A percentile compares a stretch with the other conserved stretches of the same genome.
Evolutionary conservation across 2,113 vertebrate genomes (phyloP).

Genomic region (Centropus bengalensis): DNA sequence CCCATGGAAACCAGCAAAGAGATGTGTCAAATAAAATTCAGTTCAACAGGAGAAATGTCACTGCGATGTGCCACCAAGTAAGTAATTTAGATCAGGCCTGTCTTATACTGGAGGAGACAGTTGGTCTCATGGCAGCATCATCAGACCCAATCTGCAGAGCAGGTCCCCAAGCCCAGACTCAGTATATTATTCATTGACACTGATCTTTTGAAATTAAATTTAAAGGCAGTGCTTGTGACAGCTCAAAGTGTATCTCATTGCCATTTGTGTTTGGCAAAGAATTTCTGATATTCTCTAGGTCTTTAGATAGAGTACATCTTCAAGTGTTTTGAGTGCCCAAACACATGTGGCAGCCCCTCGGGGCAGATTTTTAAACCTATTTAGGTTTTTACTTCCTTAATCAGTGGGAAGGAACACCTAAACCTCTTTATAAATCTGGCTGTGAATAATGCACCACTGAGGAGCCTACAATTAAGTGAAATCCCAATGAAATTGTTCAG

Average conservation of each 20-base stretch:
- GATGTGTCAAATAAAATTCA: not conserved
- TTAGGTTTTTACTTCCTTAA: slow-evolving; percentile 37
- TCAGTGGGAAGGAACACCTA: slow-evolving; percentile 37
- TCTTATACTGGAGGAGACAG: not conserved
- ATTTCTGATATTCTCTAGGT: slow-evolving; percentile 1
- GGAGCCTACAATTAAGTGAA: slow-evolving; percentile 6
- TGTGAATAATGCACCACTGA: not conserved
- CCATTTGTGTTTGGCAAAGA: slow-evolving; percentile 19
- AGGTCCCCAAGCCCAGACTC: not conserved
- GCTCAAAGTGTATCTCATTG: slow-evolving; percentile 13
- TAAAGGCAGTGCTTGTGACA: not conserved
- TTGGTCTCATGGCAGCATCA: not conserved
- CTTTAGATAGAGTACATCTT: not conserved
- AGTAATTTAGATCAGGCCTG: not conserved
- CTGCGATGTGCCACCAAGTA: not conserved
- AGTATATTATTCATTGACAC: not conserved
- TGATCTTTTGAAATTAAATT: not conserved
- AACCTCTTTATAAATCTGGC: slow-evolving; percentile 45
- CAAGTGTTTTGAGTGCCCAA: not conserved
- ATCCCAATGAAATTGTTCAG: not conserved
- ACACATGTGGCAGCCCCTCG: not conserved
- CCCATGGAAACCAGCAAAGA: not conserved
- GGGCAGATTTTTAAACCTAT: slow-evolving; percentile 27
- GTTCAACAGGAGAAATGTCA: not conserved
- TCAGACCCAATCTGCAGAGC: not conserved